Evolutionary conservation across 2,888 invertebrate genomes (phyloP).

Genomic region (Stenichneumon culpator): DNA sequence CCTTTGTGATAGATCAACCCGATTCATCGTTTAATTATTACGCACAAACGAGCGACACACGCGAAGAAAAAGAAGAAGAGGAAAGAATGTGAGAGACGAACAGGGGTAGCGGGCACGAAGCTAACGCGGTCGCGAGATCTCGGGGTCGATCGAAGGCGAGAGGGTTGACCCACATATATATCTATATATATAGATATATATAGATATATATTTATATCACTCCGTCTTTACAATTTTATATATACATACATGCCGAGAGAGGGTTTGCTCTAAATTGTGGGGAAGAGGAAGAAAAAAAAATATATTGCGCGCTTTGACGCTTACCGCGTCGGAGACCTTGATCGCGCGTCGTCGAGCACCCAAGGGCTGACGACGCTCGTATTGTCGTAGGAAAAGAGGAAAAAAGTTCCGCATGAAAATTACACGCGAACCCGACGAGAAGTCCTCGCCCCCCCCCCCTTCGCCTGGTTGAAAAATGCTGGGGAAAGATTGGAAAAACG

Average conservation of each 20-base stretch:
- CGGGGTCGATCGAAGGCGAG: slow-evolving; percentile 14
- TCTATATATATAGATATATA: neutral
- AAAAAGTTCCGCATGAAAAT: slow-evolving; percentile 29
- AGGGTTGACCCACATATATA: slow-evolving; percentile 27
- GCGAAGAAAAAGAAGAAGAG: neutral
- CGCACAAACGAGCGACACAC: neutral
- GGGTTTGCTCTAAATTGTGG: slow-evolving; percentile 31
- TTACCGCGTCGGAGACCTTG: slow-evolving; percentile 49
- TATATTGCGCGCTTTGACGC: slow-evolving; percentile 41
- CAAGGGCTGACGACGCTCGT: slow-evolving; percentile 4
- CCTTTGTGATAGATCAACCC: slow-evolving; percentile 14
- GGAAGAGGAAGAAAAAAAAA: slow-evolving; percentile 18
- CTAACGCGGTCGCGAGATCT: neutral
- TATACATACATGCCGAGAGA: neutral
- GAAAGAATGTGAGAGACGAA: neutral
- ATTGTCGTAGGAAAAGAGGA: neutral
- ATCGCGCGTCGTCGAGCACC: slow-evolving; percentile 53
- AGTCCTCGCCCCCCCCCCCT: no score
- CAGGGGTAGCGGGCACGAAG: neutral
- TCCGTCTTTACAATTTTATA: neutral
- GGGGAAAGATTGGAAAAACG: slow-evolving; percentile 39
- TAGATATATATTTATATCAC: slow-evolving; percentile 30
- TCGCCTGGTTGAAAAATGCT: slow-evolving; percentile 16
- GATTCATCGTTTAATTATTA: slow-evolving; percentile 9
- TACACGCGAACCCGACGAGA: slow-evolving; percentile 23